Evolutionary conservation across 1,140 invertebrate species (phyloP), one percentile per base, ranked within the genome.

Genomic region (Diprion similis): DNA sequence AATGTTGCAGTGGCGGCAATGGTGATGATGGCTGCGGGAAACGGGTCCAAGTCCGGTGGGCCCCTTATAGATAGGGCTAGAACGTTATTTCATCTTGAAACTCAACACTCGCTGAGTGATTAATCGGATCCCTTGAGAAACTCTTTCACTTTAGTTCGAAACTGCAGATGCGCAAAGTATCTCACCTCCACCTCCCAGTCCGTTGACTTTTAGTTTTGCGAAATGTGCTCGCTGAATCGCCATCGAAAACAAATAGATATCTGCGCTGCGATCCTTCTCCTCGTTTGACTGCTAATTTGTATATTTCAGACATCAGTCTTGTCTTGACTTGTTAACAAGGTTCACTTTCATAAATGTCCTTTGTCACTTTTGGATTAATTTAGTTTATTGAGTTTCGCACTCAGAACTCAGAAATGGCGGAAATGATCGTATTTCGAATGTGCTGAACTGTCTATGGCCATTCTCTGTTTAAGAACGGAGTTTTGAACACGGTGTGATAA

Each of bases 81-180:
- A 77, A 84, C 81, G 87, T 87, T 88, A 87, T 83, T 84, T 81
- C 82, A 83, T 85, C 85, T 37, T 78, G 84, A 87, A 82, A 83
- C 84, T 87, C 84, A 84, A 83, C 81, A 82, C 80, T 37, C 24
- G 2, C 24, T 81, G 74, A 66, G 46, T 79, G 70, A 78, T 78
- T 83, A 83, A 85, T 85, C 83, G 82, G 47, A 64, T 68, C 68
- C 71, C 69, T 68, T 72, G 68, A 24, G 65, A 46, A 64, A 73
- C 72, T 66, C 48, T 37, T 37, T 37, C 1, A 37, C 24, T 37
- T 37, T 37, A 37, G 24, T 6, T 37, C 24, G 24, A 37, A 37
- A 6, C 24, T 37, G 24, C 24, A 37, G 24, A 37, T 37, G 24
- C 24, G 2, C 24, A 37, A 37, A 59, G 64, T 45, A 72, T 17